Evolutionary conservation across 2,797 vertebrate species (phyloP).

Genomic region (Xenopus petersii): DNA sequence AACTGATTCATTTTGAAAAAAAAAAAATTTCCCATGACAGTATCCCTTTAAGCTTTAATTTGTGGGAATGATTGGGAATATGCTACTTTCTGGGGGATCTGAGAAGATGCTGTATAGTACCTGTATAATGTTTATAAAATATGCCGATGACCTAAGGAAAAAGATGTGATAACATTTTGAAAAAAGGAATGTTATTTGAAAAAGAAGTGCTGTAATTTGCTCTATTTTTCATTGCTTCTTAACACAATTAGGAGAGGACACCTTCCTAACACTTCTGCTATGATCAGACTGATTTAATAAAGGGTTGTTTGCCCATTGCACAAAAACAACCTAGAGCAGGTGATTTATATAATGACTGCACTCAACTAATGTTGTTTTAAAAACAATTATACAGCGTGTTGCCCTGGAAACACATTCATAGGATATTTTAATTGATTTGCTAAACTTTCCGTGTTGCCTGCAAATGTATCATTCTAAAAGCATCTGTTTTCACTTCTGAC

Average conservation of each 20-base stretch:
- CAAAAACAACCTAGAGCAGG: neutral
- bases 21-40: no score
- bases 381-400: slow-evolving; percentile 11
- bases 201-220: no score
- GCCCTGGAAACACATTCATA: slow-evolving; percentile 20
- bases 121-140: no score
- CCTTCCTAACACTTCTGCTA: neutral
- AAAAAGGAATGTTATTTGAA: no score
- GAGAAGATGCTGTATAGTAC: no score
- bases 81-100: no score
- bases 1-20: no score
- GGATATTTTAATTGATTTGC: slow-evolving; percentile 26
- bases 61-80: no score
- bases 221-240: neutral
- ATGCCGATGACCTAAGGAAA: no score
- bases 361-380: slow-evolving; percentile 13
- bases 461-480: slow-evolving; percentile 28
- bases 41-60: no score
- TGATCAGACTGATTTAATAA: neutral
- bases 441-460: slow-evolving; percentile 20
- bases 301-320: neutral
- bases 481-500: slow-evolving; percentile 31
- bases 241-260: neutral
- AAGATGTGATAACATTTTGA: no score
- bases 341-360: neutral